phyloP scores from a whole-genome alignment of 2,113 vertebrate species.

The Pundamilia nyererei region DNA sequence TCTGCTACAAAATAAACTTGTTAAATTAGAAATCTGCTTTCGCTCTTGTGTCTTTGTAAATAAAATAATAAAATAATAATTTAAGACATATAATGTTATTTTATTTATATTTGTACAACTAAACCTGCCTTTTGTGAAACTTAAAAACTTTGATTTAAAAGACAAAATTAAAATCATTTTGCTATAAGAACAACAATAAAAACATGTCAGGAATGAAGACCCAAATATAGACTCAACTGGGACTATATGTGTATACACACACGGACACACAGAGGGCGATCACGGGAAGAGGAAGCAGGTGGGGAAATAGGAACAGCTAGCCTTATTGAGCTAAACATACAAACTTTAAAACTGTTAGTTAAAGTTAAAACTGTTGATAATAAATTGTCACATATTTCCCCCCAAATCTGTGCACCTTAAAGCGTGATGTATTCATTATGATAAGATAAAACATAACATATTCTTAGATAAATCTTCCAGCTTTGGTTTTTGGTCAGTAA shows the following conservation, averaged over 20 bases:
- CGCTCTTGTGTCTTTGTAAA: not conserved
- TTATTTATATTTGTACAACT: not conserved
- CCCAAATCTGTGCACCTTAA: not conserved
- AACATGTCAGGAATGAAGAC: not conserved
- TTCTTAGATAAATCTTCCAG: not conserved
- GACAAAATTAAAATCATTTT: not conserved
- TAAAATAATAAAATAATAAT: not conserved
- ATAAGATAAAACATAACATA: not conserved
- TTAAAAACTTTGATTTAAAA: not conserved
- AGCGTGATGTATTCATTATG: accelerated
- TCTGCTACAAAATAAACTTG: not conserved
- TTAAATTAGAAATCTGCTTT: accelerated
- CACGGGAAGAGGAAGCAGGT: not conserved
- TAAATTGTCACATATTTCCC: not conserved
- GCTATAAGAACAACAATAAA: not conserved
- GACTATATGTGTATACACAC: not conserved
- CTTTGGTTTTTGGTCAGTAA: not conserved
- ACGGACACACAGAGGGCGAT: accelerated
- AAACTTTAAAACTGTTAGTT: no score
- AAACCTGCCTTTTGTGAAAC: not conserved
- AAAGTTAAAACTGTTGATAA: not conserved
- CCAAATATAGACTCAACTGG: not conserved
- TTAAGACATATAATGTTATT: not conserved
- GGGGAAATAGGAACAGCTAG: accelerated
- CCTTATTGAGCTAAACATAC: not conserved